Evolutionary conservation across 1,140 invertebrate genomes (phyloP), one percentile per base, ranked within the genome.

Genomic region (Musca domestica): DNA sequence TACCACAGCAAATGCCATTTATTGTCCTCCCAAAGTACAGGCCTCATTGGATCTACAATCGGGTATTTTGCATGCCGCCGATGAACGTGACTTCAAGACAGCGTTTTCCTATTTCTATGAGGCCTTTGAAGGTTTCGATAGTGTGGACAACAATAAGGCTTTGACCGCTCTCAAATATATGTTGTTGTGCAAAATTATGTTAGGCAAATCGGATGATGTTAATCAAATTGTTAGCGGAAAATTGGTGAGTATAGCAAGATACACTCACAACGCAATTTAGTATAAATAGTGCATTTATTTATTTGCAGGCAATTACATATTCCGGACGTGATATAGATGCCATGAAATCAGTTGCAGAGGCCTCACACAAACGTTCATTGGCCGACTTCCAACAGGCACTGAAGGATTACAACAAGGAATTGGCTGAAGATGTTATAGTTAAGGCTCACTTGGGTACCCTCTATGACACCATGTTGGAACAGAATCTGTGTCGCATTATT

Each of bases 81-180:
- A 99, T 83, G 98, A 99, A 82, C 90, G 93, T 77, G 98, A 99
- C 80, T 99, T 99, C 82, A 99, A 99, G 87, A 99, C 98, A 72
- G 98, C 98, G 46, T 99, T 98, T 83, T 99, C 98, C 47, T 99
- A 99, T 81, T 99, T 99, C 81, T 99, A 99, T 84, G 98, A 99
- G 87, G 98, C 98, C 46, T 99, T 99, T 84, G 98, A 99, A 87
- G 96, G 96, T 70, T 99, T 97, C 84, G 96, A 99, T 83, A 96
- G 95, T 72, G 92, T 97, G 17, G 95, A 98, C 76, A 91, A 88
- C 76, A 89, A 90, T 14, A 97, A 95, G 83, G 97, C 98, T 10
- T 82, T 99, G 2, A 93, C 90, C 48, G 94, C 95, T 20, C 84
- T 99, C 1, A 99, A 99, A 81, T 99, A 99, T 83, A 99, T 99